Evolutionary conservation across 1,140 invertebrate genomes (phyloP).

Genomic region (Anthonomus grandis): DNA sequence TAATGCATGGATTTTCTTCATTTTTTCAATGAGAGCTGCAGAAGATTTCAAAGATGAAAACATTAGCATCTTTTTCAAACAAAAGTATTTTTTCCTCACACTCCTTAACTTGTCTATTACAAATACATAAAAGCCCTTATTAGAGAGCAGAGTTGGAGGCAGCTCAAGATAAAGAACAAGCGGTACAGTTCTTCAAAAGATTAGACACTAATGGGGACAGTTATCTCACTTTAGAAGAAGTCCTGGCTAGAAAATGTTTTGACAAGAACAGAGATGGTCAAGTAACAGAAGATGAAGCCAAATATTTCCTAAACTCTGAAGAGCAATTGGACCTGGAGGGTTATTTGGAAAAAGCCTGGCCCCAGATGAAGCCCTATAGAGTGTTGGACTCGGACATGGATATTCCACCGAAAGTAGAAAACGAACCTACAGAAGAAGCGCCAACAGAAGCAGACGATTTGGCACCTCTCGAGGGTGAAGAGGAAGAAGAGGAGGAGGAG

Average conservation of each 20-base stretch:
- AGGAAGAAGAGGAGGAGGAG: slow-evolving; percentile 44
- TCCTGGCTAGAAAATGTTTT: slow-evolving; percentile 74
- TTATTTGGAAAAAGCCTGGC: slow-evolving; percentile 70
- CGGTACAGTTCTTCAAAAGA: slow-evolving; percentile 65
- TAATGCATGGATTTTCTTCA: too few relatives aligned
- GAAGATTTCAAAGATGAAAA: too few relatives aligned
- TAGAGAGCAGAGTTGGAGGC: slow-evolving; percentile 60
- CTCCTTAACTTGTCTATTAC: too few relatives aligned
- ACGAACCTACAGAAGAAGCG: too few relatives aligned
- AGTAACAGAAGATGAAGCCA: slow-evolving; percentile 81
- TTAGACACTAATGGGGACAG: slow-evolving; percentile 78
- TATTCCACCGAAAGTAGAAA: slow-evolving; percentile 49
- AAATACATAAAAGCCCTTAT: too few relatives aligned
- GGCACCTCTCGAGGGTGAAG: slow-evolving; percentile 48
- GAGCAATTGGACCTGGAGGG: slow-evolving; percentile 66
- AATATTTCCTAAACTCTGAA: slow-evolving; percentile 66
- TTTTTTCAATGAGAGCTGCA: too few relatives aligned
- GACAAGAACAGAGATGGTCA: slow-evolving; percentile 77
- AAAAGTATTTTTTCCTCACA: too few relatives aligned
- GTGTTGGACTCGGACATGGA: slow-evolving; percentile 70
- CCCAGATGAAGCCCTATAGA: slow-evolving; percentile 72
- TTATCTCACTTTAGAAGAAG: slow-evolving; percentile 71
- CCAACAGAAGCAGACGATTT: slow-evolving; percentile 43
- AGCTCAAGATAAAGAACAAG: slow-evolving; percentile 58
- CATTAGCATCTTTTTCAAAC: too few relatives aligned